phyloP scores from a whole-genome alignment of 2,797 vertebrate genomes.

The Steatocranus sp. region DNA sequence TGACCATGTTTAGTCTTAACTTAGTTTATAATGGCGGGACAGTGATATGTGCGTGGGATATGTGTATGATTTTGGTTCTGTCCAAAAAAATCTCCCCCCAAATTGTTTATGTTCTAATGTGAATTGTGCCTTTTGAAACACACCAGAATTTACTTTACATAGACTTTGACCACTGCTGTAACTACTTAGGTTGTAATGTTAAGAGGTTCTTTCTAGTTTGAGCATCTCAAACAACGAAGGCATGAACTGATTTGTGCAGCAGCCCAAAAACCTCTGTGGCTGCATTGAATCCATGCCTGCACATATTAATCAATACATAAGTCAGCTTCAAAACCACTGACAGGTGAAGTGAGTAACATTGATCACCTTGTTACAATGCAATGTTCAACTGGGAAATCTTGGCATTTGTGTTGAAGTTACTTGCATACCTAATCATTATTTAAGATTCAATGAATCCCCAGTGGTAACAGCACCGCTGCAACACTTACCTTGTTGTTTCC shows the following conservation, averaged over 20 bases:
- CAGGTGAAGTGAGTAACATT: not conserved
- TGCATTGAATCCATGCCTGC: not conserved
- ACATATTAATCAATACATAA: not conserved
- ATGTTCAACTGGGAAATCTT: not conserved
- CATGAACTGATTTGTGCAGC: not conserved
- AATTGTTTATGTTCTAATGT: not conserved
- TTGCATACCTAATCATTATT: fast-evolving
- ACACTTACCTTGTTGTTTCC: not conserved
- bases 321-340: not conserved
- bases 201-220: not conserved
- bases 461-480: not conserved
- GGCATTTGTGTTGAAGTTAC: not conserved
- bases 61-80: not conserved
- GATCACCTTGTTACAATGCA: not conserved
- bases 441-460: not conserved
- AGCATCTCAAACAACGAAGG: not conserved
- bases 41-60: not conserved
- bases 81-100: not conserved
- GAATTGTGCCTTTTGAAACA: not conserved
- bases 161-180: not conserved
- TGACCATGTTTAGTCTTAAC: not conserved
- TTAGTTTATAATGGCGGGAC: fast-evolving
- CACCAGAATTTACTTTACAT: not conserved
- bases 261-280: not conserved
- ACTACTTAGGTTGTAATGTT: not conserved